Evolutionary conservation across 2,797 vertebrate genomes (phyloP), one percentile per base, ranked within the genome.

Genomic region (Emys orbicularis): DNA sequence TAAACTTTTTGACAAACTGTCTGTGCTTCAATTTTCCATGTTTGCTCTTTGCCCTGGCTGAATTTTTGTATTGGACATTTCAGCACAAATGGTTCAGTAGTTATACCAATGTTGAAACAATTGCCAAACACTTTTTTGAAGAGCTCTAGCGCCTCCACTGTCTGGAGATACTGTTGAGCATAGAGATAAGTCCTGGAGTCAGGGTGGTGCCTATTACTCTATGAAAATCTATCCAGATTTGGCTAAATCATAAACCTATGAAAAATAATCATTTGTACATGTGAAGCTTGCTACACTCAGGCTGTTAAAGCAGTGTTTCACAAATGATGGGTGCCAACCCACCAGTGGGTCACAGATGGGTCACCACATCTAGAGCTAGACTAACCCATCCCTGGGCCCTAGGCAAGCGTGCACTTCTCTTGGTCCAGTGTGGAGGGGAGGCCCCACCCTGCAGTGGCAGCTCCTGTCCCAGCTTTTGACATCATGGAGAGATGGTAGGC

Each of bases 41-140:
- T 77, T 81, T 1, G 7, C 29, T 86, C 53, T 82, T 96, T 96
- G 95, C 83, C 92, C 79, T 87, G 84, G 92, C 79, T 81, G 89
- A 19, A 15, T n/a, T 93, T 96, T 85, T 90, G 81, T 89, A 94
- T 91, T 87, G 57, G 54, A 94, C 31, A 61, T 72, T 76, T 77
- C 74, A 90, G 93, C 19, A 89, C 53, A 90, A 93, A 81, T 80
- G 92, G 84, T 59, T 81, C 81, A 88, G 50, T 10, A 85, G 81
- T 92, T 90, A 37, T 87, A 82, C 83, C 86, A 96, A 72, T 85
- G 8, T 82, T 11, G 50, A 81, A 90, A 94, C 10, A 49, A 92
- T 16, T 89, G 49, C 90, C 89, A 89, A 5, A 3, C 11, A n/a
- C 89, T 86, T 61, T 12, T 89, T 81, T 81, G 25, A 92, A 81